Percentiles rank a stretch among this genome's conserved stretches.
Conservation (phyloP, 2,797 vertebrate genomes). For the Streptopelia turtur region DNA sequence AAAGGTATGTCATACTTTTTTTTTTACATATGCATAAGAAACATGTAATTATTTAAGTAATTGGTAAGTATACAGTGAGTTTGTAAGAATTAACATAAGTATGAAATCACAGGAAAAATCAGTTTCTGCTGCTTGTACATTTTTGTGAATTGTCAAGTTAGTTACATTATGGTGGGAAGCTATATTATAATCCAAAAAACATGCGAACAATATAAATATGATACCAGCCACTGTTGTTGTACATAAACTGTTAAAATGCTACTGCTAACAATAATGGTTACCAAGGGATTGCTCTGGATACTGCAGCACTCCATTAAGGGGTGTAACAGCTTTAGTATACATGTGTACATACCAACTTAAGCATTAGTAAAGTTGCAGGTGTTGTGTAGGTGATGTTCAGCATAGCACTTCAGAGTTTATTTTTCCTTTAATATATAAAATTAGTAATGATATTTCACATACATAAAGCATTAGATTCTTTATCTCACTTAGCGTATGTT, state of each 20-base stretch:
- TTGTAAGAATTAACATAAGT: not conserved
- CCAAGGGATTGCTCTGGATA: not conserved
- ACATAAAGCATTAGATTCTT: not conserved
- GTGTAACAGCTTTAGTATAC: not conserved
- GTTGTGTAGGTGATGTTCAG: not conserved
- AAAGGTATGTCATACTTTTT: conserved; percentile 84
- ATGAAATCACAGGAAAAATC: not conserved
- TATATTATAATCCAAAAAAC: not conserved
- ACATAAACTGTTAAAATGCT: not conserved
- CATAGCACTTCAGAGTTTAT: not conserved
- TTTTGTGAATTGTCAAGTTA: not conserved
- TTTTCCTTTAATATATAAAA: not conserved
- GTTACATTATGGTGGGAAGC: not conserved
- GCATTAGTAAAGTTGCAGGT: not conserved
- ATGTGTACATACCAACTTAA: not conserved
- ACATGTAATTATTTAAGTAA: not conserved
- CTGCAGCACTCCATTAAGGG: not conserved
- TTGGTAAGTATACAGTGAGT: not conserved
- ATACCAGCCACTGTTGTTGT: not conserved
- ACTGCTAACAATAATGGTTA: not conserved
- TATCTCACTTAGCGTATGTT: not conserved
- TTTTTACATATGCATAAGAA: fast-evolving
- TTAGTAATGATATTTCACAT: not conserved
- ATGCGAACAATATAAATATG: not conserved
- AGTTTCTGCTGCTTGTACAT: not conserved